Evolutionary conservation across 1,140 invertebrate species (phyloP).

Genomic region (Chionoecetes opilio): DNA sequence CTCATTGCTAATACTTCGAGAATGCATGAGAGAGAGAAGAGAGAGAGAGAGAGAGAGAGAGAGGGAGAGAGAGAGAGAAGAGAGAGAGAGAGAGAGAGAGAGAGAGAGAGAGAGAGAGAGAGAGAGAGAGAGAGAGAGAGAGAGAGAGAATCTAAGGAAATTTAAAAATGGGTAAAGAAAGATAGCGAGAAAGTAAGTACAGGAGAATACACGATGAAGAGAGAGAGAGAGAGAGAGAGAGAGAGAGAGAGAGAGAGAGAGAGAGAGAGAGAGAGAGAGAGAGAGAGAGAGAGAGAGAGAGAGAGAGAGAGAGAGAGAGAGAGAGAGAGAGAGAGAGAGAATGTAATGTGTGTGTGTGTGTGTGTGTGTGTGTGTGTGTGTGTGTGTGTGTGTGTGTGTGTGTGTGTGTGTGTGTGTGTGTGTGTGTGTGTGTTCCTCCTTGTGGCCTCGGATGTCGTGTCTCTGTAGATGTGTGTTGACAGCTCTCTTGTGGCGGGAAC

Average conservation of each 20-base stretch:
- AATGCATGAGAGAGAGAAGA: neutral
- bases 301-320: neutral
- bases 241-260: conserved; percentile 24
- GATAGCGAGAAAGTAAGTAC: neutral
- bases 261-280: conserved; percentile 25
- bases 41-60: neutral
- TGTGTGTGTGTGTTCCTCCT: too few species aligned
- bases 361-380: too few species aligned
- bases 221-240: neutral
- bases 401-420: too few species aligned
- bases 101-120: neutral
- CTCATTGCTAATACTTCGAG: neutral
- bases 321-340: too few species aligned
- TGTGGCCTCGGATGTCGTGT: neutral
- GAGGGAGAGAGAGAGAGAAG: neutral
- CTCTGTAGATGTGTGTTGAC: neutral
- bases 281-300: neutral
- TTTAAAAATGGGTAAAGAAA: neutral
- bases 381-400: too few species aligned
- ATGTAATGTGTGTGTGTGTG: too few species aligned
- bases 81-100: neutral
- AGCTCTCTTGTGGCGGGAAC: conserved; percentile 4
- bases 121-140: neutral
- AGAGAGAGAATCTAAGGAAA: conserved; percentile 30
- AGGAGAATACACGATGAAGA: neutral